Conservation (phyloP, 2,113 vertebrate species). For the Zootoca vivipara region DNA sequence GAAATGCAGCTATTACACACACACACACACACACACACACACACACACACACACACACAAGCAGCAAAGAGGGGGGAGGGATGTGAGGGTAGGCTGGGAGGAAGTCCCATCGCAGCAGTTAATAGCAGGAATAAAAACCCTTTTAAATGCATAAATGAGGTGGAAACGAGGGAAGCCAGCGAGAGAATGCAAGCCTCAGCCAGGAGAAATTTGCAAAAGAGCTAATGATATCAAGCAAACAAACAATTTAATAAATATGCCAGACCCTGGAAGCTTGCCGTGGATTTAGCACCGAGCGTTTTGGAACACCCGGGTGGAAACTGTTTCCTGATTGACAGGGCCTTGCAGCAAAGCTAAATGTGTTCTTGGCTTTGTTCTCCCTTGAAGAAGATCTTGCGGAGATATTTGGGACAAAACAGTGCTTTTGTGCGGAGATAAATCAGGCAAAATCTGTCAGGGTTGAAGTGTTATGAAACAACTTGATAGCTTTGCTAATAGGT, state of each 20-base stretch:
- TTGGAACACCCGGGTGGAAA: neutral
- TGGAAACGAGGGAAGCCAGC: neutral
- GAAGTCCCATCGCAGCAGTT: too few relatives aligned
- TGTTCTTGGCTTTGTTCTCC: neutral
- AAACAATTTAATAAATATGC: neutral
- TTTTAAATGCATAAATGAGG: neutral
- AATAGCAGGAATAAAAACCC: neutral
- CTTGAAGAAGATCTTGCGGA: neutral
- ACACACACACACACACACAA: too few relatives aligned
- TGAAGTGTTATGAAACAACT: neutral
- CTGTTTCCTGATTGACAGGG: neutral
- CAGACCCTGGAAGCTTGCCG: neutral
- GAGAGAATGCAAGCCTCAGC: neutral
- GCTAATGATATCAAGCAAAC: neutral
- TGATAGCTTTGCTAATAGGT: neutral
- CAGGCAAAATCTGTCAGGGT: neutral
- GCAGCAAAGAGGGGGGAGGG: neutral
- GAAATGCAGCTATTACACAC: too few relatives aligned
- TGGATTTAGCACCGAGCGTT: neutral
- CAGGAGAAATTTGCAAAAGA: neutral
- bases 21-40: accelerated
- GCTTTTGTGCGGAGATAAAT: neutral
- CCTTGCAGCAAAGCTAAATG: neutral
- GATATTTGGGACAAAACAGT: neutral
- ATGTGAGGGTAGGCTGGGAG: neutral